Evolutionary conservation across 1,140 invertebrate species (phyloP), one percentile per base, ranked within the genome.

Genomic region (Drosophila kohkoa): DNA sequence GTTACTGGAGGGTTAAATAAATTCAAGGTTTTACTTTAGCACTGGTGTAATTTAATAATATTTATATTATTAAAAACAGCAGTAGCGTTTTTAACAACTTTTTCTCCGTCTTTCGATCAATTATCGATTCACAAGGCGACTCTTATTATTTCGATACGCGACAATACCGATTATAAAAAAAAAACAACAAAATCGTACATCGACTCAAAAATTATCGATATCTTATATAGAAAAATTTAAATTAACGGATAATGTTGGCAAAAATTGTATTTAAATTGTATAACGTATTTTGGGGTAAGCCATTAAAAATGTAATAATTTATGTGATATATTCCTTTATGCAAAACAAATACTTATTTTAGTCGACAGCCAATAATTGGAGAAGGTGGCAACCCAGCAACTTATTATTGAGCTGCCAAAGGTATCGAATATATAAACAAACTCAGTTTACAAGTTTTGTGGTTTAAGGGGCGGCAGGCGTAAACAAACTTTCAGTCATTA

Each of bases 351-450:
- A 7, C 1, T 7, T 4, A 28, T 32, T 54, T 15, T 1, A 43
- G 32, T 54, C 30, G 51, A 13, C 51, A 15, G 6, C 6, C 51
- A 54, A 35, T 54, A 54, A 20, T 55, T 69, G 0, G 4, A 69
- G 55, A 69, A 46, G 10, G n/a, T 74, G 71, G 71, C 71, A 74
- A 38, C 71, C 48, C 65, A 62, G 57, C 6, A 25, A 10, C 8
- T 30, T 55, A 5, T 45, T 16, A 45, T 60, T 38, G 13, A 28
- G 35, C 20, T 74, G 55, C 35, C 48, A 15, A 59, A 57, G 32
- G 4, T 52, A 74, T 70, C 72, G 66, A 70, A 70, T 75, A 70
- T 75, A 75, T 63, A 38, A 75, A 75, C 66, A 75, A 68, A 75
- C 15, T 30, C 15, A 58, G 35, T 60, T 15, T 72, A 38, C 35